Evolutionary conservation across 2,888 invertebrate species (phyloP), one percentile per base, ranked within the genome.

Genomic region (Agrochola lychnidis): DNA sequence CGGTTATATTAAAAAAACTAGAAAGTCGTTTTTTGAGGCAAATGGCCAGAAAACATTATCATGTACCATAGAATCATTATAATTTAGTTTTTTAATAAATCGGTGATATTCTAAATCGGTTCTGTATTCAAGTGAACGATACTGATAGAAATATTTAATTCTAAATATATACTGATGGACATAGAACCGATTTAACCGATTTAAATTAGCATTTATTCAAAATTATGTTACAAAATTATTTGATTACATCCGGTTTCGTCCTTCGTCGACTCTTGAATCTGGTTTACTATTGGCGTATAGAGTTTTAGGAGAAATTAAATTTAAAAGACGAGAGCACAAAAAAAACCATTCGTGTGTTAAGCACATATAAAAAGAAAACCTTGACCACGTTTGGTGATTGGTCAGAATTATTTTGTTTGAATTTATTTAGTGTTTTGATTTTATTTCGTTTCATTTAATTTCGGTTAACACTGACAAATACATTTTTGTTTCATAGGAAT

Each of bases 401-500:
- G 30, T 71, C 36, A 68, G 68, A 73, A 61, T 81, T 72, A 68
- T 79, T 85, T 88, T 6, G 3, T 85, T 81, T 80, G 25, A 82
- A 79, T 87, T 86, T 82, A 81, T 87, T 85, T 87, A 76, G 78
- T 85, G 87, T 84, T 79, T 85, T 78, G 63, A 42, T 84, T 88
- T 88, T 87, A 78, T 89, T 88, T 88, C 73, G 67, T 81, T 84
- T 78, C 72, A 85, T 87, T 91, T 90, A 78, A 82, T 88, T 92
- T 92, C 88, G 87, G 91, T 92, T 91, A 87, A 92, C 87, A 94
- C 93, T 96, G 95, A 96, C 91, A 91, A 88, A 87, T 88, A 78
- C 64, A 90, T 94, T 93, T 96, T 96, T 96, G 95, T 95, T 95
- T 96, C 96, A 95, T 97, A 97, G 97, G 97, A 97, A 97, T 95